A percentile compares a stretch with the other conserved stretches of the same genome.
These are phyloP conservation scores for Ranitomeya variabilis DNA, from an alignment of 2,113 vertebrate species.

Conservation along the genomic window DNA sequence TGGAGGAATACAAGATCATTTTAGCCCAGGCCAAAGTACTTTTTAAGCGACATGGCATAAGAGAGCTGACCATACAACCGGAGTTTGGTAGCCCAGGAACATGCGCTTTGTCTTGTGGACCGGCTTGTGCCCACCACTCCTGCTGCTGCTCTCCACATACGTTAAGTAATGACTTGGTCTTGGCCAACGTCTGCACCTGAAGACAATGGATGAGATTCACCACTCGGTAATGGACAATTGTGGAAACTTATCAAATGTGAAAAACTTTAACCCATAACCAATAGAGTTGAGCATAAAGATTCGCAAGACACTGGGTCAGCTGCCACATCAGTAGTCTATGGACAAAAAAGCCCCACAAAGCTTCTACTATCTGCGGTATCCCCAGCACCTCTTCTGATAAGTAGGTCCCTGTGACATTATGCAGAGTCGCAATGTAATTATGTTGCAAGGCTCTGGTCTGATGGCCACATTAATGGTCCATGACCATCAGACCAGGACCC, in stretches of 20 bases:
- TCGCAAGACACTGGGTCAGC: no score
- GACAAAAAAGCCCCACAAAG: no score
- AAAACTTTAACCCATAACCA: background rate
- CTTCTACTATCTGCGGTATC: no score
- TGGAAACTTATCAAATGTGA: background rate
- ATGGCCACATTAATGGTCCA: no score
- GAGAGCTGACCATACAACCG: slow-evolving; percentile 74
- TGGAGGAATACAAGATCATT: slow-evolving; percentile 58
- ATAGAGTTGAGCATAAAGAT: no score
- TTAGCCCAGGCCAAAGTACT: slow-evolving; percentile 65
- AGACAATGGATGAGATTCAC: background rate
- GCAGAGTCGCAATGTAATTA: no score
- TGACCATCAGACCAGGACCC: no score
- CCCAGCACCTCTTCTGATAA: no score
- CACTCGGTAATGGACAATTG: background rate
- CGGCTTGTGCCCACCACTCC: slow-evolving; percentile 66
- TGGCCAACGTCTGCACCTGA: slow-evolving; percentile 30
- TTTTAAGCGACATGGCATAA: slow-evolving; percentile 68
- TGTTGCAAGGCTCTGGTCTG: no score
- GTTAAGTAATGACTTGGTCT: slow-evolving; percentile 13
- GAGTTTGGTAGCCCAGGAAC: slow-evolving; percentile 63
- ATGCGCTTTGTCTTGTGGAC: slow-evolving; percentile 70
- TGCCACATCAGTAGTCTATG: no score
- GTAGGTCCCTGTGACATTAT: no score
- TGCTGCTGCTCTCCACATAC: slow-evolving; percentile 64